Evolutionary conservation across 2,113 vertebrate species (phyloP).

Genomic region (Ctenodactylus gundi): DNA sequence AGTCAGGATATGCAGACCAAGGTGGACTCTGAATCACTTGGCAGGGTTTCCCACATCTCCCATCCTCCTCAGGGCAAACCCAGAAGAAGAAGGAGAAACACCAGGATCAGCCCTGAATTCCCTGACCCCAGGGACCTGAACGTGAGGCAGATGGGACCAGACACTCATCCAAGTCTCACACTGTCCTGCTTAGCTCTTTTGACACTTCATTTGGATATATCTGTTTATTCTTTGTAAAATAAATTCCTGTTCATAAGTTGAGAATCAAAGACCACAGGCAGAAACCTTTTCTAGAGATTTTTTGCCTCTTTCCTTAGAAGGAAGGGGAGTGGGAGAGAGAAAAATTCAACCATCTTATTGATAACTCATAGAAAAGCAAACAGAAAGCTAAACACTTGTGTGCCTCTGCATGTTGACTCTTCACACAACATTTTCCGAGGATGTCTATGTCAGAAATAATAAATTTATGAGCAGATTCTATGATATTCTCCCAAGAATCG

Average conservation of each 20-base stretch:
- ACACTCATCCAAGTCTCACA: slow-evolving; percentile 63
- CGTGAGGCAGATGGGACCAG: slow-evolving; percentile 68
- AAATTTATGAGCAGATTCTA: background rate
- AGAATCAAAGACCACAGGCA: slow-evolving; percentile 35
- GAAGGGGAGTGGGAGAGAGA: background rate
- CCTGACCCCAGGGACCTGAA: slow-evolving; percentile 53
- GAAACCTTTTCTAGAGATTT: slow-evolving; percentile 47
- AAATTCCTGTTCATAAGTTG: slow-evolving; percentile 31
- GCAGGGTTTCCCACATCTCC: background rate
- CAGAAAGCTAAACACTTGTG: background rate
- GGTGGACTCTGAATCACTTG: background rate
- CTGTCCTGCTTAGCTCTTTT: slow-evolving; percentile 47
- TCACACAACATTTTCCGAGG: background rate
- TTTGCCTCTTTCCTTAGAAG: slow-evolving; percentile 11
- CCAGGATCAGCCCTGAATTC: background rate
- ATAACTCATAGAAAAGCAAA: background rate
- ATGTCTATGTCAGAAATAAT: background rate
- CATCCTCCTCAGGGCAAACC: slow-evolving; percentile 1
- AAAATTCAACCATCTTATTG: background rate
- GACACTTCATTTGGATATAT: slow-evolving; percentile 72
- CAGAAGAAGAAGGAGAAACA: background rate
- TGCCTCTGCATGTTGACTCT: background rate
- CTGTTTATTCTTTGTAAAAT: slow-evolving; percentile 73
- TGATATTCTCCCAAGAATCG: background rate
- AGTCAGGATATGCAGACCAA: background rate